A percentile compares a stretch with the other conserved stretches of the same genome.
Evolutionary conservation across 2,797 vertebrate species (phyloP).

Genomic region (Parambassis ranga): DNA sequence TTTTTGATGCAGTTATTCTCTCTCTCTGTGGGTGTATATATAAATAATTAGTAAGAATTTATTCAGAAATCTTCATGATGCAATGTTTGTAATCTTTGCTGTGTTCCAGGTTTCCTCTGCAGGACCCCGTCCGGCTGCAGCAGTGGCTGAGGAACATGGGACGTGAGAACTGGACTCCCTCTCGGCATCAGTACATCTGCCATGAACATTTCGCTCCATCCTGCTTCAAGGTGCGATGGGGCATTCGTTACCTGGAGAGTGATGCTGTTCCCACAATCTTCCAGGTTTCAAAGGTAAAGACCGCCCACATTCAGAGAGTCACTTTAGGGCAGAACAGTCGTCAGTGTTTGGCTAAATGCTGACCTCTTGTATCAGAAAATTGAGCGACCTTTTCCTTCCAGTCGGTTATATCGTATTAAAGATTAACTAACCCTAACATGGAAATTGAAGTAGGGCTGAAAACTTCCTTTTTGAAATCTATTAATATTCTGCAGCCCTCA

Average conservation of each 20-base stretch:
- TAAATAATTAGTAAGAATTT: too few relatives aligned
- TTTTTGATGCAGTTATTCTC: too few relatives aligned
- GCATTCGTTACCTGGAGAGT: constrained; percentile 76
- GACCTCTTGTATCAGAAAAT: neutral
- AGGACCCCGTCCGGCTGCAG: constrained; percentile 75
- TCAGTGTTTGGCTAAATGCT: neutral
- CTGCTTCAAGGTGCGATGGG: constrained; percentile 81
- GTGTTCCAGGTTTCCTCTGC: constrained; percentile 78
- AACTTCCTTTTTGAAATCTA: too few relatives aligned
- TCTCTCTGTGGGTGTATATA: too few relatives aligned
- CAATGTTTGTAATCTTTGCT: neutral
- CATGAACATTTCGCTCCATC: constrained; percentile 79
- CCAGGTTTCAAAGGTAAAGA: constrained; percentile 50
- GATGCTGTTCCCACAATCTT: constrained; percentile 82
- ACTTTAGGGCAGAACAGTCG: too few relatives aligned
- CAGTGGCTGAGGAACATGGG: constrained; percentile 83
- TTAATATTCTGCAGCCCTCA: too few relatives aligned
- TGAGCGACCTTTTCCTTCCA: too few relatives aligned
- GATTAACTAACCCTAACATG: too few relatives aligned
- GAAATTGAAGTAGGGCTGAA: too few relatives aligned
- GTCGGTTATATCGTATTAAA: too few relatives aligned
- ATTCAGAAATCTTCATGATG: too few relatives aligned
- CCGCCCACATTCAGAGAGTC: too few relatives aligned
- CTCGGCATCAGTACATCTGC: constrained; percentile 83
- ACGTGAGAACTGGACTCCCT: constrained; percentile 78